Evolutionary conservation across 2,113 vertebrate species (phyloP).

Genomic region (Desmodus rotundus): DNA sequence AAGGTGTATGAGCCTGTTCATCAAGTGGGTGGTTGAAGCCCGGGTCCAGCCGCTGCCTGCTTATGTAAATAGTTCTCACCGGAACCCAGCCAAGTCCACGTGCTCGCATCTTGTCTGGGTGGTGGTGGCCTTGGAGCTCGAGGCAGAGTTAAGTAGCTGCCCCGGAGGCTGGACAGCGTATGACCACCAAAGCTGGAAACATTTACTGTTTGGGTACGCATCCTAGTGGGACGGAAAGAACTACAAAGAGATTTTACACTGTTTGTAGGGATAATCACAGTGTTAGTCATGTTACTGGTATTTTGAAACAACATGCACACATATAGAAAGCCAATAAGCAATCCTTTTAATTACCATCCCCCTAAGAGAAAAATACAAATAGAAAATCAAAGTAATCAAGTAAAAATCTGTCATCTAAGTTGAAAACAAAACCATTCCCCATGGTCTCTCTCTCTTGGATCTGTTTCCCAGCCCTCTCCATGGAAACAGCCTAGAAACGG

Average conservation of each 20-base stretch:
- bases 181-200: too few species aligned
- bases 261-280: background rate
- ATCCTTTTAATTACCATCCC: background rate
- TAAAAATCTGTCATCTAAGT: background rate
- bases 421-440: background rate
- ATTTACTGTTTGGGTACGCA: background rate
- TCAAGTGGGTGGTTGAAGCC: background rate
- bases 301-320: background rate
- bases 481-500: background rate
- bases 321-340: background rate
- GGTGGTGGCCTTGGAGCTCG: too few species aligned
- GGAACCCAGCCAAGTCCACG: background rate
- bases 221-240: background rate
- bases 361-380: background rate
- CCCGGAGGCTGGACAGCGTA: fast-evolving
- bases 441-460: background rate
- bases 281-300: background rate
- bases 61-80: background rate
- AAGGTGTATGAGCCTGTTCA: background rate
- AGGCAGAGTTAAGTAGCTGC: background rate
- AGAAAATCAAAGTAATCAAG: background rate
- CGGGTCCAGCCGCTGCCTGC: background rate
- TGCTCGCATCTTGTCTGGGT: fast-evolving
- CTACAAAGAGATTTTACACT: background rate
- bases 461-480: background rate